Percentiles rank a stretch among this genome's conserved stretches.
Conservation (phyloP, 2,888 invertebrate species). For the Dynastes maya region DNA sequence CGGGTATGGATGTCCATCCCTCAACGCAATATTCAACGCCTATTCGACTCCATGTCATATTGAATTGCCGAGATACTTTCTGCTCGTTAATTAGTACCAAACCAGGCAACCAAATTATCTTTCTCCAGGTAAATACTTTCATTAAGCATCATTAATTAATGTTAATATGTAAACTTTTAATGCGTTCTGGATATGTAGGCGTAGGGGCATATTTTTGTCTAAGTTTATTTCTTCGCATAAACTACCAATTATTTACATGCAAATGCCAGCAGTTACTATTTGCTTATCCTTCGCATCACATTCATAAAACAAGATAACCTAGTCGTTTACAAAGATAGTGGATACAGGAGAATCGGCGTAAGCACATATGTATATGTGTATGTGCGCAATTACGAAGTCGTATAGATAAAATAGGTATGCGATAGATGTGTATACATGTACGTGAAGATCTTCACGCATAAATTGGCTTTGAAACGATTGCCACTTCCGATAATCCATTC, state of each 20-base stretch:
- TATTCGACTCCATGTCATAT: no score
- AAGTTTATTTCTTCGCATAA: background rate
- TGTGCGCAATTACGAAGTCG: background rate
- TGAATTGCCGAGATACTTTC: no score
- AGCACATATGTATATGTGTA: background rate
- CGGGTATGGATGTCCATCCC: no score
- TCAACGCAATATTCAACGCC: no score
- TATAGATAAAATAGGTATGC: no score
- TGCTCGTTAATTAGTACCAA: no score
- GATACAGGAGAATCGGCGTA: background rate
- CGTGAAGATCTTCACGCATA: background rate
- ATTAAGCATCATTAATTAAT: no score
- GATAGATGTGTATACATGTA: background rate
- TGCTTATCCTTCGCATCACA: background rate
- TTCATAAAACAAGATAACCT: slow-evolving; percentile 5
- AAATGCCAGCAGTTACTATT: background rate
- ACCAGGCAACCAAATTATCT: no score
- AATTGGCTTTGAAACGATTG: slow-evolving; percentile 23
- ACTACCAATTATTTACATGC: background rate
- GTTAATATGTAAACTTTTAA: no score
- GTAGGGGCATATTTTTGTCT: no score
- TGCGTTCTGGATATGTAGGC: no score
- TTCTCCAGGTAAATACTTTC: no score
- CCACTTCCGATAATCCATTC: slow-evolving; percentile 10
- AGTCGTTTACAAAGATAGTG: slow-evolving; percentile 3